Conservation (phyloP, 2,113 vertebrate genomes). For the Myanophis thanlyinensis region DNA sequence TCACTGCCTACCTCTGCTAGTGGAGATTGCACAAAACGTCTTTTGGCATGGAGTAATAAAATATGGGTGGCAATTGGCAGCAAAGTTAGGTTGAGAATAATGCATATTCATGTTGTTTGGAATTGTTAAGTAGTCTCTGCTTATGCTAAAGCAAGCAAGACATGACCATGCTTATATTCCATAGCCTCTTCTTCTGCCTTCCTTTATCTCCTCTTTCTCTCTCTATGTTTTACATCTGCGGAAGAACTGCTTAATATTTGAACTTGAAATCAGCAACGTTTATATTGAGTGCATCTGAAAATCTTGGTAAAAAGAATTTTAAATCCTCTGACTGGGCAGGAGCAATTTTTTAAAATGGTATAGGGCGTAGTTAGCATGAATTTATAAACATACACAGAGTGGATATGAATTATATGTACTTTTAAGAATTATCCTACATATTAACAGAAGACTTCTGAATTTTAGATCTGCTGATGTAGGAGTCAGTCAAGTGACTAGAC, state of each 20-base stretch:
- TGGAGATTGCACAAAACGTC: too few relatives aligned
- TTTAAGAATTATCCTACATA: not conserved
- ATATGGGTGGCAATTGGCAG: too few relatives aligned
- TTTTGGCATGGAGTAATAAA: too few relatives aligned
- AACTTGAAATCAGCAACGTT: not conserved
- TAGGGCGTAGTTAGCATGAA: not conserved
- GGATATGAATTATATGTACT: not conserved
- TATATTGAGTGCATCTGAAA: not conserved
- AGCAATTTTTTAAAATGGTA: not conserved
- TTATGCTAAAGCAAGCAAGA: not conserved
- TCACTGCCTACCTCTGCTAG: too few relatives aligned
- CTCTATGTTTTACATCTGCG: not conserved
- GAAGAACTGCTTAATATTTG: not conserved
- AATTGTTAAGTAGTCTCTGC: not conserved
- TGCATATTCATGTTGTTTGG: not conserved
- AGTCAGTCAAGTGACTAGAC: slow-evolving; percentile 64
- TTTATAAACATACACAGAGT: not conserved
- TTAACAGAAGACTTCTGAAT: slow-evolving; percentile 32
- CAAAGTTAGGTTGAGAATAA: too few relatives aligned
- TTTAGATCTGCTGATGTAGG: slow-evolving; percentile 84
- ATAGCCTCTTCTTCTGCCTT: not conserved
- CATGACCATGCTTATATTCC: not conserved
- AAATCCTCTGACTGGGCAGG: not conserved
- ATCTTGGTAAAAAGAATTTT: not conserved
- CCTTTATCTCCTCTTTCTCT: not conserved